Conservation (phyloP, 1,140 invertebrate genomes). For the Diorhabda sublineata region DNA sequence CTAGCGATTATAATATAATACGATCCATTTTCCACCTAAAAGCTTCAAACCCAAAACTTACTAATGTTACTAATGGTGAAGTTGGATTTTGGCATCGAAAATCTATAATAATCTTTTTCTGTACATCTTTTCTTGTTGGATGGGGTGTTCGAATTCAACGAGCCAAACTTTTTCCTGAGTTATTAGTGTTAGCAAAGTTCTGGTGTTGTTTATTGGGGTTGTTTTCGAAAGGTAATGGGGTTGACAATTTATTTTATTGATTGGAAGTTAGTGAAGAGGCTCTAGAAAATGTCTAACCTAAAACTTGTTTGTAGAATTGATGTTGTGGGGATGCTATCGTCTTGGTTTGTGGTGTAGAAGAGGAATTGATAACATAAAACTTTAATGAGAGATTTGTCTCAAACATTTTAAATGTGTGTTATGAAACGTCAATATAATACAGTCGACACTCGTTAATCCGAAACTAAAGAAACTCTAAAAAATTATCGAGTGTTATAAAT, state of each 20-base stretch:
- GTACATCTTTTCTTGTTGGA: slow-evolving; percentile 5
- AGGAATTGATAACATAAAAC: background rate
- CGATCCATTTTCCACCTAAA: background rate
- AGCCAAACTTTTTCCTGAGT: slow-evolving; percentile 10
- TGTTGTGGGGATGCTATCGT: background rate
- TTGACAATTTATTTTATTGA: slow-evolving; percentile 16
- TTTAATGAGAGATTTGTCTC: background rate
- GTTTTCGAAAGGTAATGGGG: slow-evolving; percentile 16
- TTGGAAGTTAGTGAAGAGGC: slow-evolving; percentile 8
- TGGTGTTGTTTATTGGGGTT: slow-evolving; percentile 17
- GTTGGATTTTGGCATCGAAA: background rate
- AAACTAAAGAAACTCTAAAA: too few species aligned
- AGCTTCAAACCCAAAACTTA: background rate
- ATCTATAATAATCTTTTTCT: slow-evolving; percentile 1
- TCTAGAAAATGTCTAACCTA: background rate
- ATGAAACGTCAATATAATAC: too few species aligned
- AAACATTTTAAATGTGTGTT: too few species aligned
- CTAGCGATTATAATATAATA: too few species aligned
- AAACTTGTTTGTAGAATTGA: background rate
- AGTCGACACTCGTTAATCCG: too few species aligned
- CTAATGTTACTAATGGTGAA: background rate
- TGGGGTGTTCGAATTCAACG: slow-evolving; percentile 7
- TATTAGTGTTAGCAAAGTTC: slow-evolving; percentile 13
- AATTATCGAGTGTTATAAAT: too few species aligned
- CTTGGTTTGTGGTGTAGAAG: slow-evolving; percentile 1